These are phyloP conservation scores for Botia almorhae DNA, from an alignment of 2,797 vertebrate species.

Conservation along the genomic window DNA sequence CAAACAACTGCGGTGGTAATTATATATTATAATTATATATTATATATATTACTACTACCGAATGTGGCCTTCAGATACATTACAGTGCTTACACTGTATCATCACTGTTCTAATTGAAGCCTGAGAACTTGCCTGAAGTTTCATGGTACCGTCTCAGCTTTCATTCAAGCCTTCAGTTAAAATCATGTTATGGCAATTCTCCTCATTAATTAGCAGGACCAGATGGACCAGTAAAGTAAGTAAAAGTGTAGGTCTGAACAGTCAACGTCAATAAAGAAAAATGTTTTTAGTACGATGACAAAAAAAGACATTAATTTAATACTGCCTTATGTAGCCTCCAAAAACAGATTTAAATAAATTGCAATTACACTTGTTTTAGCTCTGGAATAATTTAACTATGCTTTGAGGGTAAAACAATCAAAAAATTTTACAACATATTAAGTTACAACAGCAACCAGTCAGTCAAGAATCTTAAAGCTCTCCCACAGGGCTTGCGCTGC, in stretches of 20 bases:
- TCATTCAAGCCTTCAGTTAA: conserved; percentile 5
- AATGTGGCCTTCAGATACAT: neutral
- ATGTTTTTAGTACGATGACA: neutral
- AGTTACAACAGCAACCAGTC: neutral
- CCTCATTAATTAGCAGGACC: neutral
- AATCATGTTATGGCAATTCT: neutral
- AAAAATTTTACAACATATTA: too few species aligned
- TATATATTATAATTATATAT: too few species aligned
- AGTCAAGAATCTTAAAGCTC: neutral
- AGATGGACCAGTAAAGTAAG: conserved; percentile 1
- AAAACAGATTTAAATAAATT: too few species aligned
- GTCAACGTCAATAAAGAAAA: neutral
- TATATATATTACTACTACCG: neutral
- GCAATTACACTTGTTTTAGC: too few species aligned
- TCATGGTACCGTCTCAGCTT: neutral
- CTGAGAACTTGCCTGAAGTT: neutral
- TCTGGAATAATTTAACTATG: too few species aligned
- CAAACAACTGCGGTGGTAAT: neutral
- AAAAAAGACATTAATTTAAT: neutral
- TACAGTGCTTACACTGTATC: neutral
- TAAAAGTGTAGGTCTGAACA: neutral
- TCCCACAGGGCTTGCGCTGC: neutral
- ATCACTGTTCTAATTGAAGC: neutral
- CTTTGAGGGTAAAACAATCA: neutral
- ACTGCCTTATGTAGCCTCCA: too few species aligned